Evolutionary conservation across 2,113 vertebrate genomes (phyloP), one percentile per base, ranked within the genome.

Genomic region (Podiceps cristatus): DNA sequence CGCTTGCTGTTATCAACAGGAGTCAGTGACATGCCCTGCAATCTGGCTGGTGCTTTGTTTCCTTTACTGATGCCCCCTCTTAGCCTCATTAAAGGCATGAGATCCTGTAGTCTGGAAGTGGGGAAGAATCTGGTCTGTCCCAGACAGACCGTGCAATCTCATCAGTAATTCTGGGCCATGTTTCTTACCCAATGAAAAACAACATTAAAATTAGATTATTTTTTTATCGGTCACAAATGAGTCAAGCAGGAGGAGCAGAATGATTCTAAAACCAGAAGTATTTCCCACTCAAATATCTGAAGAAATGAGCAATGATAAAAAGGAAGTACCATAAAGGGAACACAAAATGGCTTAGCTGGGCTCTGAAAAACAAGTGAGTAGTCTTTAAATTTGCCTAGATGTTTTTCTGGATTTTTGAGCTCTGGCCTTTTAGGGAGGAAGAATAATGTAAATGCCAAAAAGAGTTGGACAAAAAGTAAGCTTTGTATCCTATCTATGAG

Each of bases 401-500:
- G 31, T 77, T 81, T 86, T 82, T 49, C 77, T 77, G 59, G 63
- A 44, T 64, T 95, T 96, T 78, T 72, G 72, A 91, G 73, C 86
- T 64, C 63, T 27, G 58, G 60, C 66, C 45, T 82, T 94, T 50
- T 55, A 5, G 11, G 47, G 37, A 28, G 10, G 18, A 91, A 94
- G 86, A 92, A 91, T 64, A 96, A 95, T 13, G 68, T 83, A 95
- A 95, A 96, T 56, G 77, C 75, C 74, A 60, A 94, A 97, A 94
- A 86, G 90, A 89, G 59, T 24, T 64, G 94, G 93, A 95, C 96
- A 95, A 97, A 97, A 87, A 77, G 88, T 95, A 84, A 97, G 97
- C 97, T 93, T 95, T 97, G 95, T 97, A 76, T 93, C 83, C 96
- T 97, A 88, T 98, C 96, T 97, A 58, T 98, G 97, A 98, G 96